Conservation (phyloP, 2,113 vertebrate species). For the Pao palembangensis region DNA sequence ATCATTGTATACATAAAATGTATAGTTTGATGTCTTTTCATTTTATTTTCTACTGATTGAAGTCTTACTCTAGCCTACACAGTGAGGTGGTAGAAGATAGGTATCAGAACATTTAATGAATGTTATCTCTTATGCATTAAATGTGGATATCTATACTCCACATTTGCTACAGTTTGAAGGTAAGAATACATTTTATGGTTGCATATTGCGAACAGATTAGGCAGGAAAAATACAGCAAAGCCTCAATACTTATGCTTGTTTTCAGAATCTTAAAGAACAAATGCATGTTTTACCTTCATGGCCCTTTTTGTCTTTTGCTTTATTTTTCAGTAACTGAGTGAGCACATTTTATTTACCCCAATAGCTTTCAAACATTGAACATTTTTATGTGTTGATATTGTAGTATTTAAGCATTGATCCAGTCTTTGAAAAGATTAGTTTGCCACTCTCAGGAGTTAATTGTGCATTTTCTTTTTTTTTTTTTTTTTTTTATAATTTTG, state of each 20-base stretch:
- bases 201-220: constrained; percentile 20
- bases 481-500: constrained; percentile 60
- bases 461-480: constrained; percentile 11
- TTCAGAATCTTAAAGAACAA: constrained; percentile 52
- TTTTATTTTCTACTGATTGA: constrained; percentile 36
- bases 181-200: constrained; percentile 43
- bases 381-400: constrained; percentile 54
- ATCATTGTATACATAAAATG: constrained; percentile 34
- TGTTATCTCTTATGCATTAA: constrained; percentile 52
- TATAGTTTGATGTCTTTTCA: constrained; percentile 46
- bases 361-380: constrained; percentile 41
- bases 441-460: constrained; percentile 46
- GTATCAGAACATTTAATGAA: constrained; percentile 53
- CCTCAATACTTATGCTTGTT: constrained; percentile 36
- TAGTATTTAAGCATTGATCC: constrained; percentile 62
- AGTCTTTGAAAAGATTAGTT: constrained; percentile 45
- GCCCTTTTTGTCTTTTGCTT: constrained; percentile 23
- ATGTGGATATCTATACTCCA: constrained; percentile 40
- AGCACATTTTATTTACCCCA: constrained; percentile 49
- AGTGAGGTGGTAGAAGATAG: constrained; percentile 58
- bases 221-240: constrained; percentile 21
- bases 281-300: constrained; percentile 60
- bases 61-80: constrained; percentile 58
- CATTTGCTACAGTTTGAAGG: constrained; percentile 35
- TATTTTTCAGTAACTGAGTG: constrained; percentile 41